phyloP scores from a whole-genome alignment of 2,888 invertebrate species.

The Heteropelma amictum region DNA sequence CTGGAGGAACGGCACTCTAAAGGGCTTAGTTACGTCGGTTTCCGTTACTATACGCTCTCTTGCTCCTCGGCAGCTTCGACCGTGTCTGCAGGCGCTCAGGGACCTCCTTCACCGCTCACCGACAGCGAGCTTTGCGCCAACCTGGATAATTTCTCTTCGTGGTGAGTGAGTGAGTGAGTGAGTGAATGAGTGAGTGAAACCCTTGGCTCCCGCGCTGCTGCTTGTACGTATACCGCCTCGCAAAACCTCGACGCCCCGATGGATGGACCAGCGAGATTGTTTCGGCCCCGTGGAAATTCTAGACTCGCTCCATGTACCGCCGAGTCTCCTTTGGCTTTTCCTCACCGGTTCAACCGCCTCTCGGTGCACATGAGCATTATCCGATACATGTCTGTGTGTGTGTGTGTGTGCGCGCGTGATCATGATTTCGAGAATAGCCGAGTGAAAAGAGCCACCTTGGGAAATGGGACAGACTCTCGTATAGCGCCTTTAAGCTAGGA shows the following conservation, averaged over 20 bases:
- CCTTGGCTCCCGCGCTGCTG: constrained; percentile 11
- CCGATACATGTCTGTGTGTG: too few species aligned
- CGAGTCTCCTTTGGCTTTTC: constrained; percentile 44
- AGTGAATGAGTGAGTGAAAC: too few species aligned
- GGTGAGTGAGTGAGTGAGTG: too few species aligned
- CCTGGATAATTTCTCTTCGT: constrained; percentile 60
- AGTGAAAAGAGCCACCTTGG: too few species aligned
- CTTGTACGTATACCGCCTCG: constrained; percentile 41
- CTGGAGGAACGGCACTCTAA: constrained; percentile 19
- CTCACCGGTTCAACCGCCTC: constrained; percentile 20
- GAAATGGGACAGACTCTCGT: too few species aligned
- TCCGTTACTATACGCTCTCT: constrained; percentile 38
- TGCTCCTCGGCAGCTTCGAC: constrained; percentile 43
- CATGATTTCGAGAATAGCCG: too few species aligned
- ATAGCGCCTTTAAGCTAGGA: constrained; percentile 45
- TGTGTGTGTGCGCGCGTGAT: too few species aligned
- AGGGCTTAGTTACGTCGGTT: constrained; percentile 50
- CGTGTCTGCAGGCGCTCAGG: constrained; percentile 27
- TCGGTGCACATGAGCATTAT: constrained; percentile 3
- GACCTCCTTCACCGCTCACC: constrained; percentile 28
- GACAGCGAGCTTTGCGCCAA: constrained; percentile 34
- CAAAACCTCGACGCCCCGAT: constrained; percentile 49
- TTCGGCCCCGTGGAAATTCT: constrained; percentile 45
- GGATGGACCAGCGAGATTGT: constrained; percentile 58
- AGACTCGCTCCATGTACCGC: constrained; percentile 37